Base-by-base conservation (phyloP, 2,888 invertebrate genomes). In the Chorisops tibialis region DNA sequence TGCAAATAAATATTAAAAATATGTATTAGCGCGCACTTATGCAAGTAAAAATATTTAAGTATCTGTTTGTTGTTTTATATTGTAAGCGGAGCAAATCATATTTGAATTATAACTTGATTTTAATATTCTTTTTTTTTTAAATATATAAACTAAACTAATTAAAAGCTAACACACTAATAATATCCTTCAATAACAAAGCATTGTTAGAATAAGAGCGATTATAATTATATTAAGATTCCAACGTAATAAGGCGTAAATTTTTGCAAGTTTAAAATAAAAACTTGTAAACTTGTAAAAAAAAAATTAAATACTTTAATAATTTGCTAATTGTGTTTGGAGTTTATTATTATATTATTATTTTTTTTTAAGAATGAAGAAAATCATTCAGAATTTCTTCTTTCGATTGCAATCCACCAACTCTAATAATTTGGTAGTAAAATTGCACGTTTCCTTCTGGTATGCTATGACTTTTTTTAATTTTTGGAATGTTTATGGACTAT, bases 391-490 rank as follows among this genome's bases (percentile, higher is more conserved):
- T 37, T 1, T 37, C 12, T 37, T 37, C 3, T 35, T 50, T 16
- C 37, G 16, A 9, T 50, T 35, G 14, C 35, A 24, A 7, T 50
- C 24, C 18, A 50, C 50, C 24, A 50, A 50, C n/a, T 48, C 11
- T 4, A 22, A 5, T 30, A 30, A 30, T 30, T 9, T 30, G 30
- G 30, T 30, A 30, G 30, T 30, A 39, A 39, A 24, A n/a, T 18
- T 7, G 22, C 21, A 50, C 49, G 37, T 64, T 63, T 64, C 64
- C 67, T 67, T 67, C 67, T 67, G 67, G 67, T 67, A 67, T 67
- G 67, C 65, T 67, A 65, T 67, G 67, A 67, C 67, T 67, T 66
- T 50, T 62, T 18, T 12, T 35, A 7, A 14, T 41, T 47, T 59
- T 24, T 50, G 39, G 22, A 19, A 39, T 62, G 35, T 43, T 37